These are phyloP conservation scores for Paraescarpia echinospica DNA, from an alignment of 1,140 invertebrate species.

Conservation along the genomic window DNA sequence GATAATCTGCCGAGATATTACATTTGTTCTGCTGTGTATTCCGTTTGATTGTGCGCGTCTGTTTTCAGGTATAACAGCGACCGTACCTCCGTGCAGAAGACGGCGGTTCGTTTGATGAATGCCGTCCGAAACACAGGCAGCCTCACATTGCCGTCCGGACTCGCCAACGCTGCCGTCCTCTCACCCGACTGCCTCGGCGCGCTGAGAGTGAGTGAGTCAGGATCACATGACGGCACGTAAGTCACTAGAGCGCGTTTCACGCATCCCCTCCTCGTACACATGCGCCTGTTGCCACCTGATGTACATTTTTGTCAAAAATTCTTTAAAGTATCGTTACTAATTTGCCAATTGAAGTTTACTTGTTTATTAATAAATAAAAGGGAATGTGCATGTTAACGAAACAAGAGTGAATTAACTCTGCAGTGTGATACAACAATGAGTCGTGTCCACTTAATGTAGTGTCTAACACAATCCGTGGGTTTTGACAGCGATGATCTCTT, in stretches of 20 bases:
- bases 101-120: not conserved
- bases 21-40: not conserved
- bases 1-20: not conserved
- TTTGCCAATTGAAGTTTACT: too few species aligned
- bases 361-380: too few species aligned
- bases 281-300: too few species aligned
- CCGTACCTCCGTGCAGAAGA: not conserved
- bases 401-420: too few species aligned
- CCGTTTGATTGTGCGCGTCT: not conserved
- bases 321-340: too few species aligned
- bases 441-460: too few species aligned
- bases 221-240: not conserved
- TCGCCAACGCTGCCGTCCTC: not conserved
- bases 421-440: too few species aligned
- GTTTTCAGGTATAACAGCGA: not conserved
- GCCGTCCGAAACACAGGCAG: not conserved
- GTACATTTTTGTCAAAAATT: too few species aligned
- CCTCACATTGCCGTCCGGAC: not conserved
- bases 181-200: not conserved
- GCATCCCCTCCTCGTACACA: too few species aligned
- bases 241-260: not conserved
- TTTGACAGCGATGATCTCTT: too few species aligned
- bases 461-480: too few species aligned
- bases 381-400: too few species aligned
- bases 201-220: not conserved